These are phyloP conservation scores for Boloria selene DNA, from an alignment of 2,888 invertebrate species.

Conservation along the genomic window DNA sequence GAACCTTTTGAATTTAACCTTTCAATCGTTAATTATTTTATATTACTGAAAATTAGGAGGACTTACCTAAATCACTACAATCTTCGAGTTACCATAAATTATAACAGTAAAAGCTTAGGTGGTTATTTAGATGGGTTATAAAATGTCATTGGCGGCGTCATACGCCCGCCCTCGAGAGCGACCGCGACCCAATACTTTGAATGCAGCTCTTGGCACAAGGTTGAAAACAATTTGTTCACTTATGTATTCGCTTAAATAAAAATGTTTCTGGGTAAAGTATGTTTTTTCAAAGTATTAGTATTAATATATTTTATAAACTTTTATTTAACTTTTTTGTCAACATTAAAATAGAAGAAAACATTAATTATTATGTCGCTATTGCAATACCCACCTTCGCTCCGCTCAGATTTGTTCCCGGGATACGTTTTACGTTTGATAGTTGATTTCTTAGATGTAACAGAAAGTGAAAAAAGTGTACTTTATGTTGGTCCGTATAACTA, in stretches of 20 bases:
- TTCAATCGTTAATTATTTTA: neutral
- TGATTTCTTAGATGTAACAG: no score
- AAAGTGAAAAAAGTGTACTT: no score
- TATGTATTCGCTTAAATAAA: neutral
- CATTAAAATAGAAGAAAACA: no score
- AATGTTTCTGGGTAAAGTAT: neutral
- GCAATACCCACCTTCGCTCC: no score
- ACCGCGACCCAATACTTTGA: constrained; percentile 31
- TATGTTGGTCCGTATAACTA: no score
- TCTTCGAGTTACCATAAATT: neutral
- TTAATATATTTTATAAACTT: no score
- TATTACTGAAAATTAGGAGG: neutral
- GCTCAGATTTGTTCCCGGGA: no score
- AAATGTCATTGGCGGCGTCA: constrained; percentile 28
- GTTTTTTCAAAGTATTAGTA: neutral
- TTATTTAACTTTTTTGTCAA: no score
- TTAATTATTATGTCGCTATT: no score
- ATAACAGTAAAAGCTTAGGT: neutral
- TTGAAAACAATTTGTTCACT: constrained; percentile 1
- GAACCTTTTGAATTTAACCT: neutral
- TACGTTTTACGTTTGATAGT: no score
- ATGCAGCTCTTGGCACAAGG: constrained; percentile 26
- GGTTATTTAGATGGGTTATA: constrained; percentile 8
- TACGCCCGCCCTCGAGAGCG: constrained; percentile 31
- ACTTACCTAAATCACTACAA: neutral